A percentile compares a stretch with the other conserved stretches of the same genome.
phyloP scores from a whole-genome alignment of 2,797 vertebrate species.

The Bradypodion ventrale region DNA sequence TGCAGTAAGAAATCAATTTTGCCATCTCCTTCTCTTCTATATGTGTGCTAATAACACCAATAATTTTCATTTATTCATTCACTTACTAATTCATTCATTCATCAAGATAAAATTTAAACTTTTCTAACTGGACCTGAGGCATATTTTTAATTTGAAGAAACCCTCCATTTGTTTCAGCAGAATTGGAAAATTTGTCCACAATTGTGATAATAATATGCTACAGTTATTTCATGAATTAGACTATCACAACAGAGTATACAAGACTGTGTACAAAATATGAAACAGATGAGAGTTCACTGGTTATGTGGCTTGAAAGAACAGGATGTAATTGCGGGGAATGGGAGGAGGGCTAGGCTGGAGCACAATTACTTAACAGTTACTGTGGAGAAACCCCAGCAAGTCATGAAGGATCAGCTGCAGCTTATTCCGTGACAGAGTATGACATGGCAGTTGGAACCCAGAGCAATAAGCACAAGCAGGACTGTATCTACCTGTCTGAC shows the following conservation, averaged over 20 bases:
- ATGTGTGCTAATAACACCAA: background rate
- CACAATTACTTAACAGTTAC: background rate
- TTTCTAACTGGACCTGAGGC: background rate
- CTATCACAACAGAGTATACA: background rate
- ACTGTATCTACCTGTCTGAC: background rate
- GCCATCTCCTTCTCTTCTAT: background rate
- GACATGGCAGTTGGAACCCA: background rate
- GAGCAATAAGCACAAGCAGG: background rate
- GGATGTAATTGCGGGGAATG: background rate
- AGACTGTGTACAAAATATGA: conserved; percentile 1
- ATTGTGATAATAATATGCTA: background rate
- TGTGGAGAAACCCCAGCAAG: background rate
- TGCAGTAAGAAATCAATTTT: background rate
- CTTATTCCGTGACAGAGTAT: background rate
- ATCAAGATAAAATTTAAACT: background rate
- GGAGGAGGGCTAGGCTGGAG: background rate
- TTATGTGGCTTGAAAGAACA: background rate
- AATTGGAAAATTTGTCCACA: background rate
- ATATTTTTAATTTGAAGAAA: background rate
- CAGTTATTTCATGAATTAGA: background rate
- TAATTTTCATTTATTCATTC: background rate
- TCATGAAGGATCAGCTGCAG: background rate
- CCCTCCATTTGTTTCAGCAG: background rate
- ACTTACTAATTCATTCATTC: no score
- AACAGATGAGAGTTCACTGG: background rate